Base-by-base conservation (phyloP, 2,797 vertebrate genomes). In the Zalophus californianus region DNA sequence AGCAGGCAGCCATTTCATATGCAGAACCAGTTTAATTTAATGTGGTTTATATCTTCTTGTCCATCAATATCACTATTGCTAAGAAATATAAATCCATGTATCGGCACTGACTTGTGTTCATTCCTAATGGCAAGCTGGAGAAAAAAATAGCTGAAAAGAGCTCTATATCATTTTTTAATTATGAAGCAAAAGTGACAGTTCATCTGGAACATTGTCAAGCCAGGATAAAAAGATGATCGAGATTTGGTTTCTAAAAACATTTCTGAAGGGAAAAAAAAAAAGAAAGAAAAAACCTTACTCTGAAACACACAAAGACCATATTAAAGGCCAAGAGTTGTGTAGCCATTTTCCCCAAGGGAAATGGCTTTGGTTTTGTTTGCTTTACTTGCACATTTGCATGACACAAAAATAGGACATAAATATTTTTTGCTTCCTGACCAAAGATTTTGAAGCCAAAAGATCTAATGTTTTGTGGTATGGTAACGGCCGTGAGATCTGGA, bases 121-220 rank as follows among this genome's bases (percentile, higher is more conserved):
- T 86, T 48, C 85, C 95, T 96, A 89, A 94, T 60, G 44, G 87
- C 32, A 75, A 88, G 54, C 80, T 97, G 54, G 96, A 58, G 38
- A 96, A 95, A 44, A 44, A 68, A 73, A 41, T 54, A 80, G 84
- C 86, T 80, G 2, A 7, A 96, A 88, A 95, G 70, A 94, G 54
- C 10, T 90, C 29, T 95, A 97, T 88, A 98, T 97, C 41, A 50
- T 92, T 94, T 97, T 96, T 97, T 90, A 98, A 98, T 98, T 98
- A 97, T 66, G 83, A 97, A 98, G 92, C 92, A 50, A 97, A 96
- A 48, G 1, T 94, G 93, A 96, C 91, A 97, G 90, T 16, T 97
- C 78, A 83, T 97, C 64, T 94, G 21, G 86, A 89, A 97, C 2
- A 35, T 95, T 98, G 97, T 97, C 72, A 89, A 93, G 44, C 27